phyloP scores from a whole-genome alignment of 2,113 vertebrate genomes.

The Gallinago undulata region DNA sequence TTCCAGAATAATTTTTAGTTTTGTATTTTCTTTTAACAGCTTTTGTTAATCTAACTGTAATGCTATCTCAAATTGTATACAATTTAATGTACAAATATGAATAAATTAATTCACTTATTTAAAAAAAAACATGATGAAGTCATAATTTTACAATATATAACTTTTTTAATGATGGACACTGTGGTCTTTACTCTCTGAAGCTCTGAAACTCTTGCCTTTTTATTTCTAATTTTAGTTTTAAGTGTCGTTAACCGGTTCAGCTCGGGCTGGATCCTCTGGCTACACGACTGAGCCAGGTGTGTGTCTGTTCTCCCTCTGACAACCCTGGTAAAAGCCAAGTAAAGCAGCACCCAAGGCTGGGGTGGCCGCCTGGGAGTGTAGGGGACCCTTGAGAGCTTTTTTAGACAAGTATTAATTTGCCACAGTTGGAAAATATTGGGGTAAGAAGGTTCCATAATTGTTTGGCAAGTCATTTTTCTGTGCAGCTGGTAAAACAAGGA shows the following conservation, averaged over 20 bases:
- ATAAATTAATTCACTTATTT: slow-evolving; percentile 66
- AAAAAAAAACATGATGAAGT: not conserved
- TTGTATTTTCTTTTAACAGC: slow-evolving; percentile 69
- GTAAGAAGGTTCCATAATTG: not conserved
- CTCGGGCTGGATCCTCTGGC: not conserved
- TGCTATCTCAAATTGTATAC: slow-evolving; percentile 34
- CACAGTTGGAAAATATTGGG: not conserved
- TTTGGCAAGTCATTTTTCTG: not conserved
- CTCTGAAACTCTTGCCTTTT: not conserved
- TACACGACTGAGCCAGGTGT: fast-evolving
- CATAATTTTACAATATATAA: not conserved
- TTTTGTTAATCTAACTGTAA: slow-evolving; percentile 67
- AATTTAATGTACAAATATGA: slow-evolving; percentile 56
- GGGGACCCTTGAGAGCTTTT: not conserved
- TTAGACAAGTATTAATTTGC: not conserved
- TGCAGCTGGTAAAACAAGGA: not conserved
- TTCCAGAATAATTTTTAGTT: slow-evolving; percentile 57
- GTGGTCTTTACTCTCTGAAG: not conserved
- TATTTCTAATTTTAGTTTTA: not conserved
- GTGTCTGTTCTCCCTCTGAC: not conserved
- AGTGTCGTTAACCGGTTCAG: not conserved
- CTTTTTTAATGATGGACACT: not conserved
- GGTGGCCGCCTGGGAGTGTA: not conserved
- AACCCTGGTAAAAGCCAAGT: fast-evolving
- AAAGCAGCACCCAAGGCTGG: not conserved